Evolutionary conservation across 2,113 vertebrate genomes (phyloP).

Genomic region (Malaclemys terrapin): DNA sequence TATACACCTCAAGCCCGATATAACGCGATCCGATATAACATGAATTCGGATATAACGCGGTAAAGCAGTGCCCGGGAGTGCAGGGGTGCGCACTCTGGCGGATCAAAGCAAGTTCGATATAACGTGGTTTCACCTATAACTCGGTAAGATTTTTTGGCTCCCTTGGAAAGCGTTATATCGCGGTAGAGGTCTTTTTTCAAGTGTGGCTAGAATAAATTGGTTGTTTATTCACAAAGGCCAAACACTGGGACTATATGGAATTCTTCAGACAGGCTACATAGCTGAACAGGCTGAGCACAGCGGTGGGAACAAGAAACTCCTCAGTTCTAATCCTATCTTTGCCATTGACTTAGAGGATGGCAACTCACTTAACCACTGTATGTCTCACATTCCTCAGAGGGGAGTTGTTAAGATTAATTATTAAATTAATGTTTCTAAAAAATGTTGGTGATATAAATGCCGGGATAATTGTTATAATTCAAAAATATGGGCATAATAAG

Average conservation of each 20-base stretch:
- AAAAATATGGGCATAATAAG: neutral
- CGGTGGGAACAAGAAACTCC: neutral
- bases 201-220: neutral
- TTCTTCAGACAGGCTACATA: neutral
- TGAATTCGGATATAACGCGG: no score
- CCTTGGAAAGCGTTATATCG: no score
- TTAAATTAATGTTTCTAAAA: neutral
- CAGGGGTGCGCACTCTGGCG: no score
- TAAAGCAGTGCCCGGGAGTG: no score
- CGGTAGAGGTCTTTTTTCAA: neutral
- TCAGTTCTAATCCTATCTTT: neutral
- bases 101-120: no score
- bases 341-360: neutral
- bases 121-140: no score
- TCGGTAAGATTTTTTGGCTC: no score
- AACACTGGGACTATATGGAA: neutral
- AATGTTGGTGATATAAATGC: neutral
- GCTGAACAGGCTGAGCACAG: neutral
- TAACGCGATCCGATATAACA: no score
- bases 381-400: neutral
- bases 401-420: neutral
- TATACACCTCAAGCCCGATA: no score
- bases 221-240: neutral
- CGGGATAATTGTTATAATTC: neutral
- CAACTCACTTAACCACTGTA: neutral